Percentiles rank a stretch among this genome's conserved stretches.
Conservation (phyloP, 2,888 invertebrate genomes). For the Andricus quercusramuli region DNA sequence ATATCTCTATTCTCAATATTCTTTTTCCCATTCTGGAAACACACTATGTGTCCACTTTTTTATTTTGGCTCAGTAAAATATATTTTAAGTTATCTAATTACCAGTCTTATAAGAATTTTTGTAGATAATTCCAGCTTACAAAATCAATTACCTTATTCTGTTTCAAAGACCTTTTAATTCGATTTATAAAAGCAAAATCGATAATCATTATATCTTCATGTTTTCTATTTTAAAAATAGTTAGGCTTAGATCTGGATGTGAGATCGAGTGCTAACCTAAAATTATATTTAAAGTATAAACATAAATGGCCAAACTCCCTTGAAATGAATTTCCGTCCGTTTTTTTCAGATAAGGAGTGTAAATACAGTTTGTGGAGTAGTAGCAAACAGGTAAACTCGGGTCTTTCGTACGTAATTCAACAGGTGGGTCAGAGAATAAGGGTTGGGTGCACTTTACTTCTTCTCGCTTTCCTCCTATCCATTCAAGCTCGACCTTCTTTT, state of each 20-base stretch:
- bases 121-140: neutral
- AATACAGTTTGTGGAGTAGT: neutral
- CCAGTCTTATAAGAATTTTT: too few species aligned
- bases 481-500: constrained; percentile 38
- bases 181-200: neutral
- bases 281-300: too few species aligned
- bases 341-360: neutral
- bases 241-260: too few species aligned
- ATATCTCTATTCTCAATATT: neutral
- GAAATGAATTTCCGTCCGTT: neutral
- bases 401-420: constrained; percentile 66
- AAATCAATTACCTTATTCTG: neutral
- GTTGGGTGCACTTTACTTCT: constrained; percentile 62
- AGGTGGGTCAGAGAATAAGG: constrained; percentile 71
- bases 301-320: neutral
- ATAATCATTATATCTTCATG: neutral
- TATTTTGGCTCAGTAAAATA: neutral
- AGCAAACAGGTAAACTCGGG: constrained; percentile 52
- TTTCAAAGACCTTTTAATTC: neutral
- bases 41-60: neutral
- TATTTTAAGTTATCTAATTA: neutral
- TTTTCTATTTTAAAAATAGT: too few species aligned
- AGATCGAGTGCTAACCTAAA: too few species aligned
- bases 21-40: neutral
- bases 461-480: constrained; percentile 17